Base-by-base conservation (phyloP, 2,113 vertebrate species). In the Microtus ochrogaster region DNA sequence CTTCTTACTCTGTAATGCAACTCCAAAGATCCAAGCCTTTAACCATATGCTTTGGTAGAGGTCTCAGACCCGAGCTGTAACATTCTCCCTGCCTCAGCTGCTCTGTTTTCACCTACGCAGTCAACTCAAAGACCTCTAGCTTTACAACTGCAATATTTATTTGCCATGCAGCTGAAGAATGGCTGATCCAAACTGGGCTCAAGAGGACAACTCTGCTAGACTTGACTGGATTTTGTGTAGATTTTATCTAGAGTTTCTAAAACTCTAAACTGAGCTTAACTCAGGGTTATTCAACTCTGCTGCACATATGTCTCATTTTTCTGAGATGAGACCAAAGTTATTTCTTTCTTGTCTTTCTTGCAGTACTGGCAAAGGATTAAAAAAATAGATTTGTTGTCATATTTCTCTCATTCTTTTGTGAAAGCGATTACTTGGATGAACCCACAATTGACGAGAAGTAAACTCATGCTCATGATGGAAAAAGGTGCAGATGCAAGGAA, bases 261-360 rank as follows among this genome's bases (percentile, higher is more conserved):
- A 95, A 65, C 30, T 68, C 21, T 24, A 72, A 81, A 52, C 26
- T 92, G 41, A 33, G 26, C 81, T 92, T 44, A 52, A 5, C 61
- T 76, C 36, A 21, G 55, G 19, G 58, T 77, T 11, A 82, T 17
- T 79, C 49, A 55, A 6, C 44, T 58, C 3, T n/a, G 17, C 33
- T 91, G 55, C 58, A 81, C 41, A 14, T 81, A 26, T 84, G 21
- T 73, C 39, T 82, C 36, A 63, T 63, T 49, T 92, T 83, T 89
- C 36, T 70, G 21, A 92, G 65, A 70, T 70, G 12, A 91, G 44
- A 87, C 21, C 7, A 9, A 70, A 24, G 65, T 49, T 33, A 13
- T 33, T 33, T 33, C 66, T 68, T 68, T 68, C 66, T 68, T 68
- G 66, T 44, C 91, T 97, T 95, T 85, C 49, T 85, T n/a, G 49